Conservation (phyloP, 2,797 vertebrate genomes). For the Aselliscus stoliczkanus region DNA sequence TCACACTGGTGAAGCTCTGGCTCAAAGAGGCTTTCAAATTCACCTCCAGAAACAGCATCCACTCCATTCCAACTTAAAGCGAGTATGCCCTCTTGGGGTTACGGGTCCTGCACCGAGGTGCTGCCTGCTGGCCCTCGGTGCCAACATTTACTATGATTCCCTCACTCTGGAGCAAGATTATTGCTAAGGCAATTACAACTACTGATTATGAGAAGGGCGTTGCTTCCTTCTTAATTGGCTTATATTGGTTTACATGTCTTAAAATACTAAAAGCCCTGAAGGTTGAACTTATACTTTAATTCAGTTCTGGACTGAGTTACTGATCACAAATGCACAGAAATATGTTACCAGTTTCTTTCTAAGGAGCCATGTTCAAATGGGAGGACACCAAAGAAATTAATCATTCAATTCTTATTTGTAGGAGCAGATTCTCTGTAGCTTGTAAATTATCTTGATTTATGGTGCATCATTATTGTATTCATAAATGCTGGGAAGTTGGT, state of each 20-base stretch:
- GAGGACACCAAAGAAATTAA: conserved; percentile 70
- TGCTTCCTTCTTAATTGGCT: conserved; percentile 20
- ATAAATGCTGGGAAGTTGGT: conserved; percentile 72
- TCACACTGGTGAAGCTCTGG: not conserved
- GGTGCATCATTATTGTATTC: conserved; percentile 74
- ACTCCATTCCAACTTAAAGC: not conserved
- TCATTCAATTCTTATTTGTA: conserved; percentile 70
- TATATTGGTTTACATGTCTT: conserved; percentile 43
- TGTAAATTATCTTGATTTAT: conserved; percentile 82
- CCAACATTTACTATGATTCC: not conserved
- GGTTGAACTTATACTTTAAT: conserved; percentile 22
- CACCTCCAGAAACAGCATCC: not conserved
- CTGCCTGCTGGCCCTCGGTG: not conserved
- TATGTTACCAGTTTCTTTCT: conserved; percentile 71
- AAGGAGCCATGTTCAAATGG: conserved; percentile 67
- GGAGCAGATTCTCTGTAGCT: conserved; percentile 71
- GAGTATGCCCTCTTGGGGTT: not conserved
- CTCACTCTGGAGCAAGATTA: not conserved
- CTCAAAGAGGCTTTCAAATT: not conserved
- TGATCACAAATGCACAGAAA: conserved; percentile 62
- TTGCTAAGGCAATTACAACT: not conserved
- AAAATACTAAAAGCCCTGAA: conserved; percentile 9
- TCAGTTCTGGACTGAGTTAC: conserved; percentile 42
- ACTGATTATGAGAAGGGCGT: conserved; percentile 22
- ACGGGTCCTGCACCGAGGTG: not conserved